Conservation (phyloP, 2,888 invertebrate species). For the Heliconius aoede region DNA sequence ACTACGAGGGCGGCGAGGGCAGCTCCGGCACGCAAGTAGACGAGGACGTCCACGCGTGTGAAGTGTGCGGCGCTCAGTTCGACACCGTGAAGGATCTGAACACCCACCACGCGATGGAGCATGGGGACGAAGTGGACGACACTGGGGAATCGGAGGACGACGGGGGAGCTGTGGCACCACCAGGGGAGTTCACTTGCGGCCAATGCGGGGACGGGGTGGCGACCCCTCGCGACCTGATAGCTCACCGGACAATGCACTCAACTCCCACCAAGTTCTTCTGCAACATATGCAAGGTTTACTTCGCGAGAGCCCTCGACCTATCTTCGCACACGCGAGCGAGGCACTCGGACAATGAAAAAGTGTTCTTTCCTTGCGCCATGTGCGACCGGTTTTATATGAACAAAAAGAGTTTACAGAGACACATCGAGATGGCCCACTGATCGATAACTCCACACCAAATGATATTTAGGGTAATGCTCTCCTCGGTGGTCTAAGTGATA, state of each 20-base stretch:
- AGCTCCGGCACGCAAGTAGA: slow-evolving; percentile 64
- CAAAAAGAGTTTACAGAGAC: slow-evolving; percentile 80
- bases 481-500: slow-evolving; percentile 38
- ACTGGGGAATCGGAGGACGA: slow-evolving; percentile 73
- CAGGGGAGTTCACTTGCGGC: slow-evolving; percentile 81
- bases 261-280: slow-evolving; percentile 82
- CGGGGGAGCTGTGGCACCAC: slow-evolving; percentile 60
- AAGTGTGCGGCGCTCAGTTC: slow-evolving; percentile 85
- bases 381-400: slow-evolving; percentile 84
- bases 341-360: slow-evolving; percentile 79
- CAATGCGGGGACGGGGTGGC: slow-evolving; percentile 83
- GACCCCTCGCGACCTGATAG: slow-evolving; percentile 80
- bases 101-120: slow-evolving; percentile 84
- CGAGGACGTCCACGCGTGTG: slow-evolving; percentile 79
- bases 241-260: slow-evolving; percentile 82
- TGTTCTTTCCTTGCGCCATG: slow-evolving; percentile 84
- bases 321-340: slow-evolving; percentile 79
- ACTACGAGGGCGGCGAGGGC: slow-evolving; percentile 77
- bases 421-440: slow-evolving; percentile 83
- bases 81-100: slow-evolving; percentile 82
- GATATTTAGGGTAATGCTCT: slow-evolving; percentile 22
- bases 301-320: slow-evolving; percentile 74
- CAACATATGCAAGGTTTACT: slow-evolving; percentile 83
- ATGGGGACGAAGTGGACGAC: slow-evolving; percentile 78
- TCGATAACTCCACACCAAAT: slow-evolving; percentile 38